Base-by-base conservation (phyloP, 2,888 invertebrate species). In the Trissolcus brochymenae region DNA sequence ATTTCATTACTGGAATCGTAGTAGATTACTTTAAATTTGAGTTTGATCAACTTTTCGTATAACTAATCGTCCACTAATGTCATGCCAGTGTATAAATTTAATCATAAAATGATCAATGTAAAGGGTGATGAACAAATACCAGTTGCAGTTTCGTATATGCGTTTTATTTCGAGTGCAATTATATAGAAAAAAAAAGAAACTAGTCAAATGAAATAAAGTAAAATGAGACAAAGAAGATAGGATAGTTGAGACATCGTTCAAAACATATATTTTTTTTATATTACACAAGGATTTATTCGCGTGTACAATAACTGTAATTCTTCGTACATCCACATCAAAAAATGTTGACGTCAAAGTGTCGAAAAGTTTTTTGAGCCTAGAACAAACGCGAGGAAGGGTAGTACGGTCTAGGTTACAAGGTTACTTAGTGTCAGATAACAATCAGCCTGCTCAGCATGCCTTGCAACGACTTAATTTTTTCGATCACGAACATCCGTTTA, bases 261-360 rank as follows among this genome's bases (percentile, higher is more conserved):
- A 35, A 35, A 35, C 35, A 35, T 11, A 35, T n/a, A n/a, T n/a
- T 35, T 35, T 35, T 35, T 35, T 11, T 35, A 2, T 11, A 35
- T n/a, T 21, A 9, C 14, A 43, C 40, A 57, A 60, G 29, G 29
- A 68, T 53, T 14, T 59, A 6, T 11, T 71, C 70, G 66, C 76
- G 80, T 72, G 76, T 70, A 85, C 84, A 84, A 82, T 84, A 85
- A 84, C 85, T 81, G 83, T 82, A 79, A 82, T 77, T 35, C 35
- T 79, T 82, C 78, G 81, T 79, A 81, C 81, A 82, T 86, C 85
- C 82, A 82, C 82, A 83, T 85, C 74, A 35, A 35, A 35, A 35
- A 35, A 35, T 35, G 1, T 35, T 35, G 81, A 81, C 79, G 78
- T 72, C 67, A 74, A 81, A 80, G 78, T 73, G 70, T 59, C n/a